Evolutionary conservation across 2,113 vertebrate species (phyloP).

Genomic region (Phaethornis superciliosus): DNA sequence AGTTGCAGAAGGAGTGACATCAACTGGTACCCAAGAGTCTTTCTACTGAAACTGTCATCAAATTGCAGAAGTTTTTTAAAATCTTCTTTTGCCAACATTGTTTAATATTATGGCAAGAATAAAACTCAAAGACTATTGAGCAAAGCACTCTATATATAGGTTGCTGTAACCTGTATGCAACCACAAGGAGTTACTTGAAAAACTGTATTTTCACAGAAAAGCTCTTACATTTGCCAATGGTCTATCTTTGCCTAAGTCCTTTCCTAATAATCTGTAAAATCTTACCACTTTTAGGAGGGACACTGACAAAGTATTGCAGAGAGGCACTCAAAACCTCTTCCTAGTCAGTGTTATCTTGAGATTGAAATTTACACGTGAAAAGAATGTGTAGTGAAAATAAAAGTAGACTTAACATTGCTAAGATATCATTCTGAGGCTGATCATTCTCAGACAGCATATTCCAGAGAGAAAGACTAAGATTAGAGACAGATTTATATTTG

Average conservation of each 20-base stretch:
- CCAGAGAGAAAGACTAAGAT: neutral
- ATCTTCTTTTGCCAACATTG: neutral
- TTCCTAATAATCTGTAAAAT: neutral
- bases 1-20: neutral
- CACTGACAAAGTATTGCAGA: neutral
- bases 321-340: neutral
- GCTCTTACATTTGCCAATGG: neutral
- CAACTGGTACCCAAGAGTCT: neutral
- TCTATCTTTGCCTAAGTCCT: neutral
- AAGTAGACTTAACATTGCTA: neutral
- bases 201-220: neutral
- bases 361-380: neutral
- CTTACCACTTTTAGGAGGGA: neutral
- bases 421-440: neutral
- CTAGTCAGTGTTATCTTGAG: neutral
- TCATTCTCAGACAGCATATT: neutral
- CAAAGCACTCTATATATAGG: neutral
- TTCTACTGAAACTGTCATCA: neutral
- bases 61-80: neutral
- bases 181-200: neutral
- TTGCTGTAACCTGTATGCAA: neutral
- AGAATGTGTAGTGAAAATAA: neutral
- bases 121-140: neutral
- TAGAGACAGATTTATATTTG: constrained; percentile 21
- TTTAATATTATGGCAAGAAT: neutral